These are phyloP conservation scores for Marasmarcha lunaedactyla DNA, from an alignment of 2,888 invertebrate genomes.

Conservation along the genomic window DNA sequence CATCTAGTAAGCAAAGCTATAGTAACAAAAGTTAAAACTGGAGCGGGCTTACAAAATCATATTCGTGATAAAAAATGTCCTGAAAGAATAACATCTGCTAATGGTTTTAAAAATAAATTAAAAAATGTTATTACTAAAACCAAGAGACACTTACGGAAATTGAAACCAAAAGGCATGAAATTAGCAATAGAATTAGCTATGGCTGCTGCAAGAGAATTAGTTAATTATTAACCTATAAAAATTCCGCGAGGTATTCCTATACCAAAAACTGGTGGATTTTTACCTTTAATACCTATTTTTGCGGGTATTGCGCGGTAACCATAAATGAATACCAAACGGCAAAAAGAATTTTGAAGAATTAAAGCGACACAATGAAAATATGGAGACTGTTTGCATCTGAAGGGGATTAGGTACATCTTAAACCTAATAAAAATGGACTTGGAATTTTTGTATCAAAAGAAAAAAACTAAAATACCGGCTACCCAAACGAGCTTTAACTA, in stretches of 20 bases:
- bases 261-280: too few relatives aligned
- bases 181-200: constrained; percentile 12
- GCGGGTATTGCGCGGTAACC: constrained; percentile 25
- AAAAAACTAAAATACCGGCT: constrained; percentile 12
- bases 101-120: constrained; percentile 8
- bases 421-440: constrained; percentile 6
- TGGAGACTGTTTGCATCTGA: neutral
- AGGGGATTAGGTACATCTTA: constrained; percentile 1
- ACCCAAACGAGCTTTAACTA: constrained; percentile 9
- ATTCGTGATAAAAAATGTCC: too few relatives aligned
- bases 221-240: constrained; percentile 15
- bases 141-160: constrained; percentile 10
- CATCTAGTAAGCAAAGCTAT: constrained; percentile 9
- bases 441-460: constrained; percentile 3
- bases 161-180: constrained; percentile 14
- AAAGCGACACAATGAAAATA: neutral
- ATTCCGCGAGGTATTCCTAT: constrained; percentile 28
- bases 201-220: constrained; percentile 12
- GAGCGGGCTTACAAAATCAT: constrained; percentile 3
- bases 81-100: too few relatives aligned
- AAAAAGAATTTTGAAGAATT: constrained; percentile 12
- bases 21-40: constrained; percentile 7
- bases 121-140: constrained; percentile 10
- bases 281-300: too few relatives aligned
- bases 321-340: constrained; percentile 24